Base-by-base conservation (phyloP, 2,113 vertebrate species). In the Ursus arctos region DNA sequence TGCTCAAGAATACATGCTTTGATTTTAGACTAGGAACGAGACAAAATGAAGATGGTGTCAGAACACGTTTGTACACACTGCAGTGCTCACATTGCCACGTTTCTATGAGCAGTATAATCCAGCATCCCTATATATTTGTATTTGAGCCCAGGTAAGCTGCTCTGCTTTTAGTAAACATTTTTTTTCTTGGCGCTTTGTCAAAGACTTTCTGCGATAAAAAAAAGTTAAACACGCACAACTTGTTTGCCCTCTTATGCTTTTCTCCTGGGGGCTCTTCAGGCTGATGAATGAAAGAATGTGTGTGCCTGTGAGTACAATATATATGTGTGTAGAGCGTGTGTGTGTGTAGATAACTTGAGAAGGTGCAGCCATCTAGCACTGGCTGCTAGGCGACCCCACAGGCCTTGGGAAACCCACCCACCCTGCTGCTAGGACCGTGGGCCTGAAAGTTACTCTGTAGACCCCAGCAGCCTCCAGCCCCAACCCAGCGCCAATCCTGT, bases 141-240 rank as follows among this genome's bases (percentile, higher is more conserved):
- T n/a, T 71, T 53, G 76, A 76, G 74, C n/a, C 36, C 72, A 59
- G 57, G 81, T 47, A 65, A 63, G 36, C 82, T 4, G 28, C 63
- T 82, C 1, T 43, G 43, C 92, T 85, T 71, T 94, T 11, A 63
- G 65, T 31, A 77, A 76, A 80, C 85, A 49, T 21, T 74, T 65
- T 31, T 19, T 26, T 11, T 9, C 74, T 71, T 28, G 12, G 49
- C 11, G 49, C 84, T 94, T 87, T 90, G 84, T 92, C 89, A 94
- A 81, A 96, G 94, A 40, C 79, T 94, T 59, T 91, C 15, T 53
- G 67, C 85, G 69, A 71, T 61, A 95, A 96, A 96, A 90, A 95
- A 96, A 40, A 88, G 88, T 94, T 65, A 83, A 74, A 67, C 84
- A 85, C n/a, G 4, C 77, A 79, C 59, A 76, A 88, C 61, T 72